Conservation (phyloP, 2,797 vertebrate genomes). For the Enteromius mattozi region DNA sequence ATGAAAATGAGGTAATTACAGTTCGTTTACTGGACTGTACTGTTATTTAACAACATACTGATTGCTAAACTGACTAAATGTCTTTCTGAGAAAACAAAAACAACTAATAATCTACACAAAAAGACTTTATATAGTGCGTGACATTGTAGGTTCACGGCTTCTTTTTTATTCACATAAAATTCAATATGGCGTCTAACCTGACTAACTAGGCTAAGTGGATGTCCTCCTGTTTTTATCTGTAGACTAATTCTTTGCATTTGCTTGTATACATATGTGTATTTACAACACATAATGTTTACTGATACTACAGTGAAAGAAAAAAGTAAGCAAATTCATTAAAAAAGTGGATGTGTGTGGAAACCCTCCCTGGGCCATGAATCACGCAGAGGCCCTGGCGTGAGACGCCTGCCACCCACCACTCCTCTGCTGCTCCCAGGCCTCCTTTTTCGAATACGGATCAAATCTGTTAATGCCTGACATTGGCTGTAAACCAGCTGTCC, state of each 20-base stretch:
- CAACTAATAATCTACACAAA: background rate
- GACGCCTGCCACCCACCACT: conserved; percentile 56
- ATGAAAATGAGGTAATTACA: background rate
- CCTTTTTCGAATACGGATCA: conserved; percentile 67
- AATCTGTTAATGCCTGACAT: conserved; percentile 77
- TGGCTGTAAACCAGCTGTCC: conserved; percentile 68
- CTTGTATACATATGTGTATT: background rate
- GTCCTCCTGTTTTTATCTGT: background rate
- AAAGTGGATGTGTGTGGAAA: conserved; percentile 61
- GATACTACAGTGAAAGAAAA: background rate
- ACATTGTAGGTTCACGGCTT: background rate
- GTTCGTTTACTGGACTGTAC: background rate
- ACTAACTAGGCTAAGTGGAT: background rate
- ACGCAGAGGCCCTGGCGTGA: conserved; percentile 60
- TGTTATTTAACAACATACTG: background rate
- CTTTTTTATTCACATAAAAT: background rate
- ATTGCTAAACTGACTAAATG: background rate
- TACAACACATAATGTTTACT: background rate
- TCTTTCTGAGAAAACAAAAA: background rate
- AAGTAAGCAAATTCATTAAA: conserved; percentile 40
- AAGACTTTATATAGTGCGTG: background rate
- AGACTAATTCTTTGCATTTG: background rate
- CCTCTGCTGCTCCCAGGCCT: conserved; percentile 47
- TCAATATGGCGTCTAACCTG: background rate
- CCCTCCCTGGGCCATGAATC: conserved; percentile 63